Percentiles rank a stretch among this genome's conserved stretches.
Evolutionary conservation across 2,888 invertebrate genomes (phyloP).

Genomic region (Odontocerum albicorne): DNA sequence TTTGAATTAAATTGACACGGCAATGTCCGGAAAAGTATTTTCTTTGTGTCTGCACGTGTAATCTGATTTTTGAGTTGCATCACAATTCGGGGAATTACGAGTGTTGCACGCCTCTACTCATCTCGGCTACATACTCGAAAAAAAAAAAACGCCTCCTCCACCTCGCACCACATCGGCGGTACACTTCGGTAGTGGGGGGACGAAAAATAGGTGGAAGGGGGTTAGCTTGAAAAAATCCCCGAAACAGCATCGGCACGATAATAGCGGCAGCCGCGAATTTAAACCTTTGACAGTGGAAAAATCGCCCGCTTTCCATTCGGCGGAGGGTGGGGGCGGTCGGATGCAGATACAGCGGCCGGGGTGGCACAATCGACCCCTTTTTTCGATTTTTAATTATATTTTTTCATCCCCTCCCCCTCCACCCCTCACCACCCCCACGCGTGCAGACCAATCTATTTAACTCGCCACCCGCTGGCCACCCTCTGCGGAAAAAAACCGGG

Average conservation of each 20-base stretch:
- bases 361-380: conserved; percentile 50
- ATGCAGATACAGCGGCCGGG: conserved; percentile 53
- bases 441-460: conserved; percentile 64
- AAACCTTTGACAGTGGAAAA: conserved; percentile 36
- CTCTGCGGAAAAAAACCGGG: conserved; percentile 58
- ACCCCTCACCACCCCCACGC: conserved; percentile 43
- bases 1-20: no score
- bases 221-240: conserved; percentile 23
- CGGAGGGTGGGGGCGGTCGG: conserved; percentile 50
- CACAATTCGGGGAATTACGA: no score
- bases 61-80: no score
- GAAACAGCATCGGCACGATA: conserved; percentile 32
- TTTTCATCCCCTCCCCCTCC: conserved; percentile 46
- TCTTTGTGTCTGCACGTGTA: no score
- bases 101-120: conserved; percentile 18
- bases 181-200: neutral
- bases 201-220: conserved; percentile 2
- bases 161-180: neutral
- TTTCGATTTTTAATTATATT: conserved; percentile 63
- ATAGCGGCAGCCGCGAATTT: conserved; percentile 32
- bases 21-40: no score
- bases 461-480: conserved; percentile 27
- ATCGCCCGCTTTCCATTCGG: conserved; percentile 33
- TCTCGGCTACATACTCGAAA: conserved; percentile 19
- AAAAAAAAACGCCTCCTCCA: conserved; percentile 6